These are phyloP conservation scores for Coenonympha arcania DNA, from an alignment of 2,888 invertebrate species.

Conservation along the genomic window DNA sequence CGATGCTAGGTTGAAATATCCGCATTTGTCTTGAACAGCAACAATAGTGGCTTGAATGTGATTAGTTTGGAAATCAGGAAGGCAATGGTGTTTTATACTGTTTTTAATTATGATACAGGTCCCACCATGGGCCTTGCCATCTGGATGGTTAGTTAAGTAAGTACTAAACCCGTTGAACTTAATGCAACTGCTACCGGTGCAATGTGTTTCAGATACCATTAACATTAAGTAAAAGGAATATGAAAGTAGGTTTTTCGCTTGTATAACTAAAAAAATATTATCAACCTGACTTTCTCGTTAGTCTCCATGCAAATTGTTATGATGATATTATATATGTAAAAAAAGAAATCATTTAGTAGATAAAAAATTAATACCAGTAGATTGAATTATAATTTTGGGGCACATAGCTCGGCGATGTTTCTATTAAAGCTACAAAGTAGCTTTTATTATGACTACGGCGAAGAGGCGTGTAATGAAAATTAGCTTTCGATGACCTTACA, in stretches of 20 bases:
- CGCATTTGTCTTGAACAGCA: too few species aligned
- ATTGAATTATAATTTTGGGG: slow-evolving; percentile 14
- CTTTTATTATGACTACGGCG: slow-evolving; percentile 21
- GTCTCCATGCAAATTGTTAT: neutral
- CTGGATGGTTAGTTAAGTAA: too few species aligned
- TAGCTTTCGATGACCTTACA: slow-evolving; percentile 20
- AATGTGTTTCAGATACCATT: too few species aligned
- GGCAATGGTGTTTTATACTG: too few species aligned
- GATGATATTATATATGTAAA: neutral
- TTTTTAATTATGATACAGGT: too few species aligned
- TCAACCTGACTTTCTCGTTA: neutral
- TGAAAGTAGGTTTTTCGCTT: slow-evolving; percentile 9
- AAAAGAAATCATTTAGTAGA: neutral
- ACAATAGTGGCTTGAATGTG: too few species aligned
- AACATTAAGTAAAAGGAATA: too few species aligned
- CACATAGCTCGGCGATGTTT: slow-evolving; percentile 7
- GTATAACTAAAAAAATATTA: neutral
- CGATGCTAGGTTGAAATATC: too few species aligned
- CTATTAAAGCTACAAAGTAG: slow-evolving; percentile 21
- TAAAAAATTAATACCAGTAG: neutral
- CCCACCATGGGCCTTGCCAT: too few species aligned
- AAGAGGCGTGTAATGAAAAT: slow-evolving; percentile 27
- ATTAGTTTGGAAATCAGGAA: too few species aligned
- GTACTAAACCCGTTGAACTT: too few species aligned
- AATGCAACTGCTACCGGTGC: too few species aligned